Evolutionary conservation across 2,888 invertebrate species (phyloP), one percentile per base, ranked within the genome.

Genomic region (Conus canariensis): DNA sequence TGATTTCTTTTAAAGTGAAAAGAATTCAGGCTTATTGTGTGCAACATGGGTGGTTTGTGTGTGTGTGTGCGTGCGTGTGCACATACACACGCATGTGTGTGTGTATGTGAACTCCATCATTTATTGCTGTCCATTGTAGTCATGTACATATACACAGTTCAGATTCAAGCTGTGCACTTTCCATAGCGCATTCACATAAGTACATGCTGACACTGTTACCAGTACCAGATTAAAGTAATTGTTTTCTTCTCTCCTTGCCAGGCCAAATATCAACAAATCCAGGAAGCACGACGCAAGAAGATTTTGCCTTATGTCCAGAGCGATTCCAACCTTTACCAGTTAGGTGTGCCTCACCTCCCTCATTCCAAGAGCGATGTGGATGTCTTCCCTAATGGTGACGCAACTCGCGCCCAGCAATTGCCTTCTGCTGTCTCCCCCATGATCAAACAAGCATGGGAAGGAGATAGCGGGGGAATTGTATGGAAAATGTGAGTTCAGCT

Each of bases 221-320:
- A 45, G 3, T 45, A 45, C 45, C 45, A 1, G 45, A 45, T 45
- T 45, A 45, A 45, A 45, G 45, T 45, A 45, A 45, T 45, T 74
- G 16, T n/a, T 74, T 16, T 22, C 19, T 22, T 12, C 19, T 70
- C 22, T 22, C 70, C 22, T 22, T 12, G 8, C 45, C 94, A 97
- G 97, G 98, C 98, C 3, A 98, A 98, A 96, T 98, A 97, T 93
- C 97, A 98, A 94, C 97, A 98, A 77, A 97, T 97, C 93, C 95
- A 96, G 90, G 96, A 96, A 12, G 96, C 97, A 87, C 97, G 97
- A 88, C 96, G 97, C 92, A 96, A 97, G 93, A 96, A 97, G 64
- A 92, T 97, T 56, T 96, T 98, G 91, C 98, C 97, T 6, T 96
- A 96, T 90, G 93, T 95, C 30, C 92, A 94, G n/a, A 94, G 94